phyloP scores from a whole-genome alignment of 2,113 vertebrate genomes.

The Lota lota region DNA sequence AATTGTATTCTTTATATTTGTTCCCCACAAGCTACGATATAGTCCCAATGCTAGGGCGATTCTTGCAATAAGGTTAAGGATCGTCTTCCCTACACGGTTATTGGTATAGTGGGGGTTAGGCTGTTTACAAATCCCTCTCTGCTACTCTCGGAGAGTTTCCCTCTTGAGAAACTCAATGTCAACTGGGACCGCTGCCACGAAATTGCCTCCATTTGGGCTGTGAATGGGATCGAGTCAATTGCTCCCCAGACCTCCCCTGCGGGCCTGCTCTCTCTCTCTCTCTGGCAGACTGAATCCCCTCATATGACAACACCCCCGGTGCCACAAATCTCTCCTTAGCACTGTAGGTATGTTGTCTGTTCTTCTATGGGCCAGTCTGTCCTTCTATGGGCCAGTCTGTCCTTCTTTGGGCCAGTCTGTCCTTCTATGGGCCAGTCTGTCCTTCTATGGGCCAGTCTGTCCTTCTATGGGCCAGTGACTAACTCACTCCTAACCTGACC shows the following conservation, averaged over 20 bases:
- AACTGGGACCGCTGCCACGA: constrained; percentile 33
- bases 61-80: too few relatives aligned
- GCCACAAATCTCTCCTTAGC: constrained; percentile 18
- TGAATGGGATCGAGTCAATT: constrained; percentile 33
- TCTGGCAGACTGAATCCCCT: constrained; percentile 17
- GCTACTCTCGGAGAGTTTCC: constrained; percentile 15
- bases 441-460: too few relatives aligned
- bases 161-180: constrained; percentile 31
- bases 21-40: too few relatives aligned
- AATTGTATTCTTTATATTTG: too few relatives aligned
- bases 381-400: too few relatives aligned
- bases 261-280: constrained; percentile 27
- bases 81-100: too few relatives aligned
- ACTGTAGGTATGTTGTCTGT: not conserved
- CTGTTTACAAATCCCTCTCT: constrained; percentile 22
- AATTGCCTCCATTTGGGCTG: constrained; percentile 30
- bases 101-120: constrained; percentile 8
- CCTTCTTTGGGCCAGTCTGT: too few relatives aligned
- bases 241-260: constrained; percentile 15
- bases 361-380: too few relatives aligned
- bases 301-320: constrained; percentile 17
- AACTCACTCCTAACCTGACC: too few relatives aligned
- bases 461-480: too few relatives aligned
- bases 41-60: too few relatives aligned
- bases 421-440: too few relatives aligned